These are phyloP conservation scores for Otus sunia DNA, from an alignment of 2,113 vertebrate genomes.

Conservation along the genomic window DNA sequence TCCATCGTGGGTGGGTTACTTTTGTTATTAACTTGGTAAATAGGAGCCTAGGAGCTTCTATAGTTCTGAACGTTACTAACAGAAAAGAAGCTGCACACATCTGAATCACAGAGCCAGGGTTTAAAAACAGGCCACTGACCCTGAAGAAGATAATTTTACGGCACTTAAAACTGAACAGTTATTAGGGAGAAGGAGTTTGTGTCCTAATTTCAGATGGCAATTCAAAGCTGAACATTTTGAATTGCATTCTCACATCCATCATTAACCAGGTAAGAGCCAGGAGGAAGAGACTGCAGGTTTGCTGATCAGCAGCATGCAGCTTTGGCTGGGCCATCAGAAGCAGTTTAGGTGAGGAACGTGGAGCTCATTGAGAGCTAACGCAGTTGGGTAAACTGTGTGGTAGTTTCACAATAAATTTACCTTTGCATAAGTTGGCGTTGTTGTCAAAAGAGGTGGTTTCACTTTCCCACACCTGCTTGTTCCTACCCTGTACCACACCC, in stretches of 20 bases:
- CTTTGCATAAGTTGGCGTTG: background rate
- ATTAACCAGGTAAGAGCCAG: background rate
- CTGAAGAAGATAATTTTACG: background rate
- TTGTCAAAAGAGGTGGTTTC: background rate
- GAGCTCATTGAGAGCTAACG: background rate
- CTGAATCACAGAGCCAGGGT: background rate
- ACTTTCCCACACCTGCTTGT: background rate
- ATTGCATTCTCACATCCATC: background rate
- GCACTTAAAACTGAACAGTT: background rate
- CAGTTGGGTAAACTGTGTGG: background rate
- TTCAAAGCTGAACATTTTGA: background rate
- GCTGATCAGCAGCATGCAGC: fast-evolving
- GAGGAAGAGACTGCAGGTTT: background rate
- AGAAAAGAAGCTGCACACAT: background rate
- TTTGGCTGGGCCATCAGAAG: background rate
- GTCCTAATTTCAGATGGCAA: background rate
- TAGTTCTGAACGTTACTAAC: background rate
- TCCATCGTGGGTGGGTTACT: background rate
- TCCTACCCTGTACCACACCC: background rate
- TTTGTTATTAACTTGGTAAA: background rate
- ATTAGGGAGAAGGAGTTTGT: background rate
- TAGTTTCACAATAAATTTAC: background rate
- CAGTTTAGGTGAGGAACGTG: background rate
- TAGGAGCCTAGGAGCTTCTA: background rate
- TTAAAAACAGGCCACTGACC: background rate